These are phyloP conservation scores for Promerops cafer DNA, from an alignment of 2,113 vertebrate species.

Conservation along the genomic window DNA sequence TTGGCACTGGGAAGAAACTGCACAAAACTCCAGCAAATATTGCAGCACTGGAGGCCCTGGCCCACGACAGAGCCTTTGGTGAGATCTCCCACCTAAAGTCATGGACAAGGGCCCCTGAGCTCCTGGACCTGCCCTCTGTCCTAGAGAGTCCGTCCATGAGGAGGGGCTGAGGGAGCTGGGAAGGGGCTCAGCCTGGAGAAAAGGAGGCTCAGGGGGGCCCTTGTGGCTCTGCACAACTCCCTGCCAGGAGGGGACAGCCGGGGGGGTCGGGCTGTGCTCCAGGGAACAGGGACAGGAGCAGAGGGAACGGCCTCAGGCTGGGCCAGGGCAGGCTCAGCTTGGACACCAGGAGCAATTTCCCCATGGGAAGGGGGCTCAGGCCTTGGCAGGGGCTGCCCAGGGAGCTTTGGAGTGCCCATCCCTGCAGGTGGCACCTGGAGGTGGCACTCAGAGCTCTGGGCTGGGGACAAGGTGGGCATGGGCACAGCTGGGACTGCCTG, in stretches of 20 bases:
- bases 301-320: background rate
- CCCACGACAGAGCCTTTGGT: too few relatives aligned
- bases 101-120: background rate
- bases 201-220: background rate
- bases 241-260: background rate
- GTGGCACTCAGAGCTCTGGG: background rate
- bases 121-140: background rate
- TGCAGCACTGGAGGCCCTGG: background rate
- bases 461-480: background rate
- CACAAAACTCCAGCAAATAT: background rate
- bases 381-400: background rate
- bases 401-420: too few relatives aligned
- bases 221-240: background rate
- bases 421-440: too few relatives aligned
- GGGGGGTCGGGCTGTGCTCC: background rate
- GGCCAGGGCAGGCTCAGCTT: background rate
- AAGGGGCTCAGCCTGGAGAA: background rate
- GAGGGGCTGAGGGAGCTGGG: background rate
- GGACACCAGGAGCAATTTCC: background rate
- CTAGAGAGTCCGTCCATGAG: background rate
- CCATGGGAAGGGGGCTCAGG: background rate
- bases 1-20: background rate
- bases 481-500: background rate
- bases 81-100: accelerated
- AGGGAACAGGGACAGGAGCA: background rate